Evolutionary conservation across 2,888 invertebrate species (phyloP).

Genomic region (Prosopocoilus inquinatus): DNA sequence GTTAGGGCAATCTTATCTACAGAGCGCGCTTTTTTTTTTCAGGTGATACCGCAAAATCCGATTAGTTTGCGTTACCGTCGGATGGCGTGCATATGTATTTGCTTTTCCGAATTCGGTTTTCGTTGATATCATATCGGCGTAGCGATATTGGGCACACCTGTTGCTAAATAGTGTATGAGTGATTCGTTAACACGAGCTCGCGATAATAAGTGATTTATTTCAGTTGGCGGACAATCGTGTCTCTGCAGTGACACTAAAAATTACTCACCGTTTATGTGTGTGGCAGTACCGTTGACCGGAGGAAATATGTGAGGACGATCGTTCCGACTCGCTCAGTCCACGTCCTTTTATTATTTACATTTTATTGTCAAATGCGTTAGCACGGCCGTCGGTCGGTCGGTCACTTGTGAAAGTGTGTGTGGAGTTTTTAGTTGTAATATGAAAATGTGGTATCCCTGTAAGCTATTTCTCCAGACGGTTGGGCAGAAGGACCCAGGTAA

Average conservation of each 20-base stretch:
- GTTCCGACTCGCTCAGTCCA: background rate
- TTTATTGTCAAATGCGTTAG: too few relatives aligned
- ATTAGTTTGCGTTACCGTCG: too few relatives aligned
- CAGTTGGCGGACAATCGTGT: conserved; percentile 22
- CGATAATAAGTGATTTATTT: conserved; percentile 30
- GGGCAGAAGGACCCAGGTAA: conserved; percentile 14
- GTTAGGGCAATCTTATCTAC: too few relatives aligned
- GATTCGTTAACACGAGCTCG: conserved; percentile 18
- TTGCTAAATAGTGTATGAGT: background rate
- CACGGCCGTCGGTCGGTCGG: too few relatives aligned
- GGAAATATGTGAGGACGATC: background rate
- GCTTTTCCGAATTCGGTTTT: too few relatives aligned
- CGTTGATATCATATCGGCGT: background rate
- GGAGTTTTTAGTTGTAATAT: conserved; percentile 15
- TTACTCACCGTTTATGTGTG: background rate
- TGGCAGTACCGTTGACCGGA: background rate
- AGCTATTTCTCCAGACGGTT: conserved; percentile 40
- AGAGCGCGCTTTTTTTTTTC: too few relatives aligned
- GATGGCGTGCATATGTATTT: too few relatives aligned
- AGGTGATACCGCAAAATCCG: too few relatives aligned
- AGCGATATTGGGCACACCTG: background rate
- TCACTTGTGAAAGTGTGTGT: conserved; percentile 4
- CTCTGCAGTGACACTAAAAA: conserved; percentile 16
- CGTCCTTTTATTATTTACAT: too few relatives aligned
- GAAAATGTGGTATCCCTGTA: conserved; percentile 47